Evolutionary conservation across 2,888 invertebrate species (phyloP), one percentile per base, ranked within the genome.

Genomic region (Hedya salicella): DNA sequence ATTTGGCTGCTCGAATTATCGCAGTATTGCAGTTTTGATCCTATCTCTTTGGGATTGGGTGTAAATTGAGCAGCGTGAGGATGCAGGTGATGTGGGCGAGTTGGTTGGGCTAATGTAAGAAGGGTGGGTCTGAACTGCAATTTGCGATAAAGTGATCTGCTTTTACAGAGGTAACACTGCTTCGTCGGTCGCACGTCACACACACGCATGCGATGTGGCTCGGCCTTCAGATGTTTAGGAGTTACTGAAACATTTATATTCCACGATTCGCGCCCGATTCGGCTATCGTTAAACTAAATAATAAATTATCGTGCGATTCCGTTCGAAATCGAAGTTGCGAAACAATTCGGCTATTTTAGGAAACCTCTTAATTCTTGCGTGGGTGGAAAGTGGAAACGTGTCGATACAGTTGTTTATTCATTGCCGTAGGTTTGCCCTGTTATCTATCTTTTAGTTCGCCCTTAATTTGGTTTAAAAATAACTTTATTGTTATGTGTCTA

Each of bases 41-140:
- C n/a, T 48, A 61, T 54, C 46, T 13, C 4, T 4, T 39, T 1
- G 17, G 17, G 8, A 19, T 46, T 59, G 4, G 32, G 52, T 30
- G 50, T 11, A 39, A 17, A 39, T 59, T 65, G 46, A 19, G 39
- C 17, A 44, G 13, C 44, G 13, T 9, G 49, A 2, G 50, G 8
- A 9, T 50, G 36, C 65, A 54, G 60, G 53, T 61, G 53, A 53
- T 44, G 62, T 14, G 48, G n/a, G 3, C 25, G 25, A 25, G 50
- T 17, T 48, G 36, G 30, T 57, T 69, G 72, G 74, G 68, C 60
- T 69, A 71, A 73, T 71, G 71, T 71, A 71, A 69, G 71, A 75
- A 71, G 46, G 69, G 64, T 9, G 9, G 19, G 49, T 2, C 3
- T 14, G 32, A 19, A 48, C 13, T 21, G 42, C 30, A 16, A 56